Evolutionary conservation across 2,888 invertebrate species (phyloP).

Genomic region (Pediacus dermestoides): DNA sequence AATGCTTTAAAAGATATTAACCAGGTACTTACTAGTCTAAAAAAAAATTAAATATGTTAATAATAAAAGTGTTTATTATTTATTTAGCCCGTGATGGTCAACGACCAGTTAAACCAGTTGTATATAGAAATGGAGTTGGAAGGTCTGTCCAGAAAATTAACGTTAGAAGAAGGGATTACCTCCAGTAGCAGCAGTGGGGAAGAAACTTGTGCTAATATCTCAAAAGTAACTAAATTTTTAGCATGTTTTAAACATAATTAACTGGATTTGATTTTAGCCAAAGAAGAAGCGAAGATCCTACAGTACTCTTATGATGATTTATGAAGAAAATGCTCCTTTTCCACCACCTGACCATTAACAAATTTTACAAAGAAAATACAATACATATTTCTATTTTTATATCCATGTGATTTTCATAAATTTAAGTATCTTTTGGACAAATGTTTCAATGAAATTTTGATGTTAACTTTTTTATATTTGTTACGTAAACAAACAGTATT

Average conservation of each 20-base stretch:
- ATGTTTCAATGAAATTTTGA: no score
- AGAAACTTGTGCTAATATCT: conserved; percentile 36
- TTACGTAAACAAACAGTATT: no score
- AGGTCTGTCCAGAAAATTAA: conserved; percentile 57
- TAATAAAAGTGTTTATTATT: conserved; percentile 14
- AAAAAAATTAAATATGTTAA: no score
- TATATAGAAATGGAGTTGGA: conserved; percentile 67
- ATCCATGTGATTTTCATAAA: no score
- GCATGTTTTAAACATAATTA: conserved; percentile 11
- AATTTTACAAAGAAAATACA: no score
- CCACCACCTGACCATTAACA: no score
- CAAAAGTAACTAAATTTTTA: conserved; percentile 38
- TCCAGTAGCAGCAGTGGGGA: conserved; percentile 54
- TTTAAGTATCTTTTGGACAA: no score
- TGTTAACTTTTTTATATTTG: no score
- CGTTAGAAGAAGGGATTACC: conserved; percentile 61
- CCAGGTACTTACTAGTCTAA: no score
- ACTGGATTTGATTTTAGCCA: conserved; percentile 36
- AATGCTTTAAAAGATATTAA: conserved; percentile 54
- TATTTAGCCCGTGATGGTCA: conserved; percentile 63
- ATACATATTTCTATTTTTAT: no score
- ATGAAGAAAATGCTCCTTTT: conserved; percentile 68
- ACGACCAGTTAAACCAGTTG: conserved; percentile 68
- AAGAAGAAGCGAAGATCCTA: conserved; percentile 52
- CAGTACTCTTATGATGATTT: conserved; percentile 62